A percentile compares a stretch with the other conserved stretches of the same genome.
These are phyloP conservation scores for Lasioglossum leucozonium DNA, from an alignment of 2,888 invertebrate genomes.

Conservation along the genomic window DNA sequence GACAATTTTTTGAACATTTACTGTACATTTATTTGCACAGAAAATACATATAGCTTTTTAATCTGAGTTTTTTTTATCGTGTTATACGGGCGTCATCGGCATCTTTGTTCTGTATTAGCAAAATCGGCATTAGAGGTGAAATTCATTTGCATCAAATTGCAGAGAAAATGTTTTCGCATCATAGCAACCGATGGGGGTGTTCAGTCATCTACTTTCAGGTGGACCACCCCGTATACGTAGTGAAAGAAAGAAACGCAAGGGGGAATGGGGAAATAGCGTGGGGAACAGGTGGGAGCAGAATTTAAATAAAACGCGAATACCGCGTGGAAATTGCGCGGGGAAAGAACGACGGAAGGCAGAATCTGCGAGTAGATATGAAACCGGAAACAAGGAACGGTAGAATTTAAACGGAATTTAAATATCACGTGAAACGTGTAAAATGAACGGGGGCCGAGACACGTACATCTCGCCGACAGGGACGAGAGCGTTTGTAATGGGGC, in stretches of 20 bases:
- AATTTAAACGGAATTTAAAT: constrained; percentile 37
- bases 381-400: constrained; percentile 19
- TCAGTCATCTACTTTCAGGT: background rate
- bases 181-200: background rate
- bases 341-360: background rate
- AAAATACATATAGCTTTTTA: too few species aligned
- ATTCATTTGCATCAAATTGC: too few species aligned
- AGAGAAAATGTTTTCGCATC: background rate
- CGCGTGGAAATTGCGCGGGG: constrained; percentile 25
- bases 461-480: background rate
- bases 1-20: too few species aligned
- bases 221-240: background rate
- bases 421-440: constrained; percentile 21
- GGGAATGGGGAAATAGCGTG: constrained; percentile 12
- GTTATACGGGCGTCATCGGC: too few species aligned
- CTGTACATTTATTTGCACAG: too few species aligned
- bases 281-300: constrained; percentile 41
- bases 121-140: too few species aligned
- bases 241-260: background rate
- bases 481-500: background rate
- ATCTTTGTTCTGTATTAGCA: too few species aligned
- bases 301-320: constrained; percentile 40
- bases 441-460: background rate
- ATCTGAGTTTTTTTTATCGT: too few species aligned
- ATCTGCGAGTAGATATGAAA: constrained; percentile 32